These are phyloP conservation scores for Thyatira batis DNA, from an alignment of 2,888 invertebrate species.

Conservation along the genomic window DNA sequence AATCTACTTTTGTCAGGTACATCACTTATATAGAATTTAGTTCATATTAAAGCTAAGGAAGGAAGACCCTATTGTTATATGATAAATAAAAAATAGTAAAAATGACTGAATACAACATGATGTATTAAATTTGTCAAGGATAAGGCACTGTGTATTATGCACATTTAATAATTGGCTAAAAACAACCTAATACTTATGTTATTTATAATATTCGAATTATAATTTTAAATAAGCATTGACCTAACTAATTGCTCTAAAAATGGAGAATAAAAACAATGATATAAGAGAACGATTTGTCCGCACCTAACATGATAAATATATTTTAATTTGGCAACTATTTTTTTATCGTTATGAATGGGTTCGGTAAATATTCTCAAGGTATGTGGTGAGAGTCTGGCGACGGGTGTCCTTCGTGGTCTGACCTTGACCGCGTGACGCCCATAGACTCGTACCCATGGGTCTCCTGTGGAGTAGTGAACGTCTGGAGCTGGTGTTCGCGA, in stretches of 20 bases:
- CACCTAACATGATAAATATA: not conserved
- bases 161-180: conserved; percentile 17
- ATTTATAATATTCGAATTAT: not conserved
- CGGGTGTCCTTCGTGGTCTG: conserved; percentile 75
- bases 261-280: not conserved
- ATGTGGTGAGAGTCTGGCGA: conserved; percentile 56
- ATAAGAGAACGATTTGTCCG: not conserved
- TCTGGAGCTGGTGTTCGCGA: conserved; percentile 83
- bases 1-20: conserved; percentile 1
- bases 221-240: not conserved
- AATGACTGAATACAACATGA: not conserved
- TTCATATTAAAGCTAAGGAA: not conserved
- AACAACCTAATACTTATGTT: conserved; percentile 12
- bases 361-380: conserved; percentile 59
- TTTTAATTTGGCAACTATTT: not conserved
- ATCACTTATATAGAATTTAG: not conserved
- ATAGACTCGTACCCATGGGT: conserved; percentile 91
- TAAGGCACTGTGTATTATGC: conserved; percentile 20
- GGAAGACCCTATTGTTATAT: not conserved
- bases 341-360: not conserved
- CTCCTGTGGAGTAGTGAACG: conserved; percentile 69
- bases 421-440: conserved; percentile 93
- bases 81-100: not conserved
- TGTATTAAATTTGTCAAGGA: conserved; percentile 9
- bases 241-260: not conserved